These are phyloP conservation scores for Lagria hirta DNA, from an alignment of 2,888 invertebrate genomes.

Conservation along the genomic window DNA sequence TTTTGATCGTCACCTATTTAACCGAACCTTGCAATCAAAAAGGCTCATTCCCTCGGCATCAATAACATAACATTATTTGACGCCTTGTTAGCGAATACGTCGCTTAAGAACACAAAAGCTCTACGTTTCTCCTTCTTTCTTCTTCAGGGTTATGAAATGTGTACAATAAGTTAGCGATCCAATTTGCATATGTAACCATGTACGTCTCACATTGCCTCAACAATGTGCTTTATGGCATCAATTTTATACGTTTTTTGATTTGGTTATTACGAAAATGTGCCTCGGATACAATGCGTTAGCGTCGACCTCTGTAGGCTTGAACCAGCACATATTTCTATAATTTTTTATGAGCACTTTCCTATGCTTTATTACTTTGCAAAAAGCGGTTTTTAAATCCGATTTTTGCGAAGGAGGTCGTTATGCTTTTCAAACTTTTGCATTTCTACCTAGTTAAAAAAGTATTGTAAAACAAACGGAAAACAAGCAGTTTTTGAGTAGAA, in stretches of 20 bases:
- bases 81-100: slow-evolving; percentile 22
- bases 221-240: slow-evolving; percentile 29
- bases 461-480: too few species aligned
- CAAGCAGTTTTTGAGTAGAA: too few species aligned
- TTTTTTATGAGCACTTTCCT: too few species aligned
- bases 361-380: too few species aligned
- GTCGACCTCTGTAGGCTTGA: too few species aligned
- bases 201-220: slow-evolving; percentile 34
- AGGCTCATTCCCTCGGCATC: slow-evolving; percentile 18
- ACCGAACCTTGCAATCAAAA: slow-evolving; percentile 19
- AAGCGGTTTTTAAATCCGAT: too few species aligned
- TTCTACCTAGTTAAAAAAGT: too few species aligned
- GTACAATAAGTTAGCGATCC: slow-evolving; percentile 53
- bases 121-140: slow-evolving; percentile 32
- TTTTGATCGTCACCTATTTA: slow-evolving; percentile 4
- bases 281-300: background rate
- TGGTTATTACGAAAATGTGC: slow-evolving; percentile 16
- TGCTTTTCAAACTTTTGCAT: too few species aligned
- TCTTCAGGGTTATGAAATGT: slow-evolving; percentile 48
- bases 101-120: slow-evolving; percentile 19
- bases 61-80: slow-evolving; percentile 30
- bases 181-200: slow-evolving; percentile 56
- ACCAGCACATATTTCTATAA: too few species aligned
- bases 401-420: too few species aligned
- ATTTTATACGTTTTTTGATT: slow-evolving; percentile 25